Evolutionary conservation across 2,888 invertebrate genomes (phyloP).

Genomic region (Sclerodermus sp.): DNA sequence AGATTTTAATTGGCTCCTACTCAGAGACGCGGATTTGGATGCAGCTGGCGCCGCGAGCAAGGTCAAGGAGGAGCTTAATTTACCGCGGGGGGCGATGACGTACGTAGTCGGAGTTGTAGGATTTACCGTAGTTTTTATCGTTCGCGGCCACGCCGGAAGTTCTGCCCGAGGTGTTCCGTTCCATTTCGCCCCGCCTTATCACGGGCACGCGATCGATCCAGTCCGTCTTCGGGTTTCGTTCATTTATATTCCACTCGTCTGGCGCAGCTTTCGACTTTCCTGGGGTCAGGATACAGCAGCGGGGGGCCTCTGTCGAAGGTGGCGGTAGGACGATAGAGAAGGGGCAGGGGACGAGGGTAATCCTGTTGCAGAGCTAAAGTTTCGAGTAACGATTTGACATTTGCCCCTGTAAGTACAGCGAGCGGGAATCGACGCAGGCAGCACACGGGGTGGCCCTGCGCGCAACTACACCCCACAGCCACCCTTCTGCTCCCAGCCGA

Average conservation of each 20-base stretch:
- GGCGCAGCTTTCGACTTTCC: constrained; percentile 29
- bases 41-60: too few species aligned
- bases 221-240: constrained; percentile 17
- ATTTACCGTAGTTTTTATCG: neutral
- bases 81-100: neutral
- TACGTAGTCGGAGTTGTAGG: neutral
- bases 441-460: neutral
- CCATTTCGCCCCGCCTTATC: constrained; percentile 16
- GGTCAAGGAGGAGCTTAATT: too few species aligned
- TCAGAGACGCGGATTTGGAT: too few species aligned
- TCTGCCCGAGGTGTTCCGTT: constrained; percentile 22
- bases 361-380: constrained; percentile 30
- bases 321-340: constrained; percentile 3
- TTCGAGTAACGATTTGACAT: constrained; percentile 34
- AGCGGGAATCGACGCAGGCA: neutral
- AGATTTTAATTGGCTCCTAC: too few species aligned
- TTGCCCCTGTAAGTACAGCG: constrained; percentile 18
- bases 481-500: neutral
- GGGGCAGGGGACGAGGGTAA: constrained; percentile 15
- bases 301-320: neutral
- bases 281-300: neutral
- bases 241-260: constrained; percentile 36
- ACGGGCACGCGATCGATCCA: neutral
- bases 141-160: neutral
- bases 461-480: neutral